These are phyloP conservation scores for Limanda limanda DNA, from an alignment of 2,113 vertebrate species.

Conservation along the genomic window DNA sequence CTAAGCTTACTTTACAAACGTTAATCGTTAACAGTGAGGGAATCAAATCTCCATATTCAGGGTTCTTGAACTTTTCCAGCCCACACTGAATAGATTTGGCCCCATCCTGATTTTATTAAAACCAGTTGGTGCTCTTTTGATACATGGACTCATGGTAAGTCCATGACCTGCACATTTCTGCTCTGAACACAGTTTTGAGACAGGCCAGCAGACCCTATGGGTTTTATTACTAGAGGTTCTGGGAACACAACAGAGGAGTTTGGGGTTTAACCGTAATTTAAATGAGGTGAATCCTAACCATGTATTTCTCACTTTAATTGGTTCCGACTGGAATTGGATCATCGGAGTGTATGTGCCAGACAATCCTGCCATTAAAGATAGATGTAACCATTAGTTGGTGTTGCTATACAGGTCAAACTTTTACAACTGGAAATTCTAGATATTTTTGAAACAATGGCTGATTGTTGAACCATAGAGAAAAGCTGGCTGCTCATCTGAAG, in stretches of 20 bases:
- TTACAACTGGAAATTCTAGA: background rate
- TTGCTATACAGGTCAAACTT: background rate
- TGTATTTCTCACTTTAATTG: background rate
- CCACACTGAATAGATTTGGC: constrained; percentile 38
- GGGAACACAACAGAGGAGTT: background rate
- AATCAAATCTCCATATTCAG: constrained; percentile 9
- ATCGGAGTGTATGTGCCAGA: background rate
- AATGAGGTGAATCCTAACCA: constrained; percentile 5
- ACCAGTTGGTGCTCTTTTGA: constrained; percentile 45
- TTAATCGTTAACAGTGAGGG: constrained; percentile 32
- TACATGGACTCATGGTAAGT: constrained; percentile 23
- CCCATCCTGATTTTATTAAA: constrained; percentile 50
- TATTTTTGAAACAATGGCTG: background rate
- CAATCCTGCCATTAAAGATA: background rate
- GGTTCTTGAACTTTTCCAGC: constrained; percentile 34
- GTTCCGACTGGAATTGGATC: constrained; percentile 4
- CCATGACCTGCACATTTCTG: constrained; percentile 24
- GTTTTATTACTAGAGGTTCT: constrained; percentile 14
- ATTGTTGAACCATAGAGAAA: background rate
- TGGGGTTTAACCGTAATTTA: background rate
- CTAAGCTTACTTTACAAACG: constrained; percentile 1
- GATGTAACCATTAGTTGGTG: background rate
- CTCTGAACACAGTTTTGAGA: constrained; percentile 5
- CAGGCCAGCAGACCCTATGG: background rate
- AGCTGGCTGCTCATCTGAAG: background rate